These are phyloP conservation scores for Odontamblyopus rebecca DNA, from an alignment of 2,797 vertebrate species.

Conservation along the genomic window DNA sequence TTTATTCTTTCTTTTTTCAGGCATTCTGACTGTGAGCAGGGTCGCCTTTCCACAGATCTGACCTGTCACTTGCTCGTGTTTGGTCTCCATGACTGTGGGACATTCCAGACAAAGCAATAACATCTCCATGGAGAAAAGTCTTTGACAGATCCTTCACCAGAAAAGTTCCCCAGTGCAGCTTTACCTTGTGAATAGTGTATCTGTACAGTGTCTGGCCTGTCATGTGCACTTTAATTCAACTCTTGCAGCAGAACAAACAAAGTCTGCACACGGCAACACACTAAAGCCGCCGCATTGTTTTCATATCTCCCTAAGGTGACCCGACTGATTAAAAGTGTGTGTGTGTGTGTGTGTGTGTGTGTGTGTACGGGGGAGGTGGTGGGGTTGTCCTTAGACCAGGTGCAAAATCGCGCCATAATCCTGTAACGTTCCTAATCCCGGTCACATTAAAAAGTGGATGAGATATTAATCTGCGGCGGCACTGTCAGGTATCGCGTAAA, in stretches of 20 bases:
- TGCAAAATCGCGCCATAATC: slow-evolving; percentile 74
- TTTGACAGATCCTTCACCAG: too few relatives aligned
- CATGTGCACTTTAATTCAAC: not conserved
- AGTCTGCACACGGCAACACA: not conserved
- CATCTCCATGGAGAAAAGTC: too few relatives aligned
- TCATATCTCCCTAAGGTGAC: slow-evolving; percentile 3
- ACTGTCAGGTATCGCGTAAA: slow-evolving; percentile 68
- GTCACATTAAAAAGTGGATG: slow-evolving; percentile 76
- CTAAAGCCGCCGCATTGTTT: not conserved
- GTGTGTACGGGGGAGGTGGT: slow-evolving; percentile 8
- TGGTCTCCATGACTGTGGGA: too few relatives aligned
- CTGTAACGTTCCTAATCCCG: slow-evolving; percentile 73
- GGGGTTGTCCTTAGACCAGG: slow-evolving; percentile 63
- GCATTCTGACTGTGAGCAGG: too few relatives aligned
- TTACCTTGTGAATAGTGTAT: too few relatives aligned
- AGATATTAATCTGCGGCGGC: slow-evolving; percentile 76
- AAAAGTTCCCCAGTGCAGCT: too few relatives aligned
- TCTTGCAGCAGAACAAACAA: not conserved
- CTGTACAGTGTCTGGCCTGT: too few relatives aligned
- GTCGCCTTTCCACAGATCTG: too few relatives aligned
- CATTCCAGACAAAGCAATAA: too few relatives aligned
- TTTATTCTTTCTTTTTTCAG: too few relatives aligned
- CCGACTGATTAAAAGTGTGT: slow-evolving; percentile 4
- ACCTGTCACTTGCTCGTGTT: too few relatives aligned
- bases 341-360: not conserved